phyloP scores from a whole-genome alignment of 2,113 vertebrate species.

The Cynocephalus volans region DNA sequence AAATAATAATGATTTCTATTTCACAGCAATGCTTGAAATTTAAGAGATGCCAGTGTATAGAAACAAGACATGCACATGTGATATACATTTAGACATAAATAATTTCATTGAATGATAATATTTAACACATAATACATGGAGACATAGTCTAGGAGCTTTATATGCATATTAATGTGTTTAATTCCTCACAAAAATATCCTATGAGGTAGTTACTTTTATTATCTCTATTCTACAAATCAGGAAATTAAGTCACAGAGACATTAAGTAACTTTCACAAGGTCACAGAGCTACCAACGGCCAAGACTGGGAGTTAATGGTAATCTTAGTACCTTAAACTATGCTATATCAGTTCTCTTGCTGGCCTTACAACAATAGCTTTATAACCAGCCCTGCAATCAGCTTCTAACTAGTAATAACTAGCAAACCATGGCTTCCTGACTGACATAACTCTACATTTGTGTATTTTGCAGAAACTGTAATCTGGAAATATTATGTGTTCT shows the following conservation, averaged over 20 bases:
- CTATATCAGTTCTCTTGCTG: neutral
- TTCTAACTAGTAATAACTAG: neutral
- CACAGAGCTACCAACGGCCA: neutral
- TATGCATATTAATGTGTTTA: neutral
- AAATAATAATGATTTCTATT: slow-evolving; percentile 4
- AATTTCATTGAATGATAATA: neutral
- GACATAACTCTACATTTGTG: neutral
- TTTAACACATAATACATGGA: neutral
- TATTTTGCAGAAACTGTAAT: neutral
- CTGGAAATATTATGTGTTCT: neutral
- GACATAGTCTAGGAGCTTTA: neutral
- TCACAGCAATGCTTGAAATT: neutral
- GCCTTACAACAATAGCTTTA: neutral
- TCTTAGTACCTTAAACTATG: neutral
- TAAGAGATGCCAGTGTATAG: neutral
- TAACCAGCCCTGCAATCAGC: neutral
- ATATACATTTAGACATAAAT: neutral
- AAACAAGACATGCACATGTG: neutral
- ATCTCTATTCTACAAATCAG: neutral
- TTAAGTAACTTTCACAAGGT: neutral
- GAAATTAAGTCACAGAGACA: neutral
- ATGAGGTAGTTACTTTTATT: neutral
- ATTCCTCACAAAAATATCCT: neutral
- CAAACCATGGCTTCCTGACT: neutral
- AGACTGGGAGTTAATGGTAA: neutral